These are phyloP conservation scores for Eriocheir sinensis DNA, from an alignment of 1,140 invertebrate species.

Conservation along the genomic window DNA sequence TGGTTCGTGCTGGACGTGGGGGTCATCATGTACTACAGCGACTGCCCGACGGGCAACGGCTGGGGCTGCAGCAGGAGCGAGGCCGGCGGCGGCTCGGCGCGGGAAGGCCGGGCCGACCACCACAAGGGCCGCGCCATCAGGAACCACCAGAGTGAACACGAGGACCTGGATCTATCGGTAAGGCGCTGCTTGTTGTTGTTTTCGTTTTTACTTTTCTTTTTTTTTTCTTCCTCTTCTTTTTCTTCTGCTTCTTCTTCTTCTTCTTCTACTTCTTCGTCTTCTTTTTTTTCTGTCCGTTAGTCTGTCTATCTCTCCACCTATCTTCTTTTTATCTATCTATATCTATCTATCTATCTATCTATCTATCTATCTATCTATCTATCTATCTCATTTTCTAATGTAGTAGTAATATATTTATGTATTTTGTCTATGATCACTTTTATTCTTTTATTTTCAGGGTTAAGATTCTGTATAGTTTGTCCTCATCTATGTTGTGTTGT, in stretches of 20 bases:
- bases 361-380: not conserved
- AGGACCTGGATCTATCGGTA: slow-evolving; percentile 58
- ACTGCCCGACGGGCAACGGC: slow-evolving; percentile 84
- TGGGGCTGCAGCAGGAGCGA: slow-evolving; percentile 73
- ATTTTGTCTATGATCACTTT: not conserved
- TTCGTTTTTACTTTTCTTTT: not conserved
- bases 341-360: not conserved
- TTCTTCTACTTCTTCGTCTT: not conserved
- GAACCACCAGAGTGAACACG: slow-evolving; percentile 57
- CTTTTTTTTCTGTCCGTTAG: too few relatives aligned
- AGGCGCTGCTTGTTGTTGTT: not conserved
- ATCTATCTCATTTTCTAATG: not conserved
- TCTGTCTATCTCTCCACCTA: slow-evolving; percentile 3
- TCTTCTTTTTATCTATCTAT: not conserved
- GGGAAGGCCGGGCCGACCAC: slow-evolving; percentile 75
- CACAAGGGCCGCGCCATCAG: slow-evolving; percentile 73
- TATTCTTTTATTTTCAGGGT: too few relatives aligned
- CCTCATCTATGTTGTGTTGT: too few relatives aligned
- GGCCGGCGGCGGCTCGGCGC: slow-evolving; percentile 74
- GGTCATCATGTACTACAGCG: slow-evolving; percentile 95
- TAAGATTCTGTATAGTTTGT: too few relatives aligned
- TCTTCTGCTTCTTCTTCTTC: not conserved
- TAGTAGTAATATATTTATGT: not conserved
- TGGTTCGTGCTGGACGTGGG: slow-evolving; percentile 97
- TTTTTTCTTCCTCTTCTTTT: not conserved